phyloP scores from a whole-genome alignment of 2,888 invertebrate genomes.

The Thelaira solivaga region DNA sequence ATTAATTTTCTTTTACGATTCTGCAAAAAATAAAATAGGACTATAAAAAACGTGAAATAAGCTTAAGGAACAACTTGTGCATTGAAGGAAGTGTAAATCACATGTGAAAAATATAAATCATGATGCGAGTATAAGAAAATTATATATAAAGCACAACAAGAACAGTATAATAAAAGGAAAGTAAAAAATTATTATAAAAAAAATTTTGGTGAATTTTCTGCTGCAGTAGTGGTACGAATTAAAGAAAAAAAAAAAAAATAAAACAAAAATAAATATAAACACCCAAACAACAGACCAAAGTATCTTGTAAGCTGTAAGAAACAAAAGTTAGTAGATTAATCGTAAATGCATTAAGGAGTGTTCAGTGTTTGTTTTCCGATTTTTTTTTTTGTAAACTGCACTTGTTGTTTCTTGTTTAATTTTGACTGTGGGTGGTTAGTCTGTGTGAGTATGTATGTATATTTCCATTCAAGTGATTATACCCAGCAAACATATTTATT shows the following conservation, averaged over 20 bases:
- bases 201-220: conserved; percentile 2
- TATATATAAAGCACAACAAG: neutral
- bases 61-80: neutral
- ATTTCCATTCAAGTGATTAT: neutral
- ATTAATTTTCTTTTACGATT: conserved; percentile 56
- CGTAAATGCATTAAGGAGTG: conserved; percentile 58
- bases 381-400: conserved; percentile 9
- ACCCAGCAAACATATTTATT: too few species aligned
- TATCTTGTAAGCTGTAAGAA: conserved; percentile 48
- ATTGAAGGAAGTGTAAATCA: conserved; percentile 10
- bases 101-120: conserved; percentile 53
- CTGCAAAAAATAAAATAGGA: neutral
- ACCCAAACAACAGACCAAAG: conserved; percentile 19
- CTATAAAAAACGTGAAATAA: conserved; percentile 8
- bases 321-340: conserved; percentile 56
- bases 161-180: neutral
- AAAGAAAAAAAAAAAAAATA: neutral
- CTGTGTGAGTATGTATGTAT: neutral
- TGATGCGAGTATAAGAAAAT: conserved; percentile 1
- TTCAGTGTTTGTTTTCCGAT: neutral
- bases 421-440: neutral
- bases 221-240: neutral
- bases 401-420: neutral
- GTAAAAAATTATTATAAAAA: conserved; percentile 19
- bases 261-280: neutral